These are phyloP conservation scores for Mya arenaria DNA, from an alignment of 1,140 invertebrate species.

Conservation along the genomic window DNA sequence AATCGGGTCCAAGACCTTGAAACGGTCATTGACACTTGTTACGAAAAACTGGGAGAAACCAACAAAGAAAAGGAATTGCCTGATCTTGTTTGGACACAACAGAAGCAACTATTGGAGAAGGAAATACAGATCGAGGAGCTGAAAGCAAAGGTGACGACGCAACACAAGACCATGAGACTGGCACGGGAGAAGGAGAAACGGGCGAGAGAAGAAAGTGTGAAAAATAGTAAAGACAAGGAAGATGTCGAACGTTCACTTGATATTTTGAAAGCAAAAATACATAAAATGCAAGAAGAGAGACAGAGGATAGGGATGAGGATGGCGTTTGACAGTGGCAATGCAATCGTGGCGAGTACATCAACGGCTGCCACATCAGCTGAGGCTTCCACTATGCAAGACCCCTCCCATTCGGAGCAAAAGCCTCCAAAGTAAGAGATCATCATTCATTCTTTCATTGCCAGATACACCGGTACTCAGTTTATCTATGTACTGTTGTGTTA, in stretches of 20 bases:
- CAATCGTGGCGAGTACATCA: too few species aligned
- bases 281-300: conserved; percentile 46
- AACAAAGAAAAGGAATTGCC: conserved; percentile 24
- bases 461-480: too few species aligned
- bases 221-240: conserved; percentile 43
- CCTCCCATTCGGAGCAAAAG: too few species aligned
- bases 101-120: conserved; percentile 25
- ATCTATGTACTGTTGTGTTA: too few species aligned
- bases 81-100: conserved; percentile 24
- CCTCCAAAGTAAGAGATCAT: too few species aligned
- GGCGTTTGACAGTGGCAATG: conserved; percentile 53
- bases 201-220: conserved; percentile 25
- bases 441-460: too few species aligned
- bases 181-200: conserved; percentile 33
- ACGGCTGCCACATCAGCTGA: too few species aligned
- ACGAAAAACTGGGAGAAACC: conserved; percentile 48
- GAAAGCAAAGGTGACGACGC: conserved; percentile 8
- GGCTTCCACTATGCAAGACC: too few species aligned
- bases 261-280: conserved; percentile 40
- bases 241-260: conserved; percentile 40
- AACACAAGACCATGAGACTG: conserved; percentile 19
- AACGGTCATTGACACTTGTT: conserved; percentile 38
- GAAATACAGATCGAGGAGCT: conserved; percentile 46
- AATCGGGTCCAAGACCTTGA: conserved; percentile 40
- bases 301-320: conserved; percentile 50